Conservation (phyloP, 2,113 vertebrate genomes). For the Capricornis sumatraensis region DNA sequence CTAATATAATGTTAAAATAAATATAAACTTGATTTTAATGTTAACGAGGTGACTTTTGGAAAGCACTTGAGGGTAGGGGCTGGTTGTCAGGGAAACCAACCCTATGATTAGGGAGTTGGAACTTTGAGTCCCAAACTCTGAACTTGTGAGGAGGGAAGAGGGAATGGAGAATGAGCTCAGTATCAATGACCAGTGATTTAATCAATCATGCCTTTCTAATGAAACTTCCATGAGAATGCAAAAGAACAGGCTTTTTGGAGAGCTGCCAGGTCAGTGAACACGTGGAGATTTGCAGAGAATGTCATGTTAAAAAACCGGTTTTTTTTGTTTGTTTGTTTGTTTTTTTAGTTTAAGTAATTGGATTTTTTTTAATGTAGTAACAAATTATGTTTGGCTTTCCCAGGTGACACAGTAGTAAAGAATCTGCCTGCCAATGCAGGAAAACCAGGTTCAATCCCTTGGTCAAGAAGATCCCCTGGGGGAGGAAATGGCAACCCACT, state of each 20-base stretch:
- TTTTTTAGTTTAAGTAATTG: not conserved
- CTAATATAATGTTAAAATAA: slow-evolving; percentile 1
- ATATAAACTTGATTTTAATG: not conserved
- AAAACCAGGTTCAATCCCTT: not conserved
- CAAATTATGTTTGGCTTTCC: not conserved
- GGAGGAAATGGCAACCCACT: not conserved
- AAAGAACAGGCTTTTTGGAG: not conserved
- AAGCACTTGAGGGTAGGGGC: not conserved
- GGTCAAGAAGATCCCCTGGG: not conserved
- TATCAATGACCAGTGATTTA: not conserved
- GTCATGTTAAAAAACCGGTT: not conserved
- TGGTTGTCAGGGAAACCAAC: not conserved
- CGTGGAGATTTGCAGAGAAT: not conserved
- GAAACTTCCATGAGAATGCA: not conserved
- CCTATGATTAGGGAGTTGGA: not conserved
- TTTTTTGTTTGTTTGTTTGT: not conserved
- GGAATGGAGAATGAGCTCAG: not conserved
- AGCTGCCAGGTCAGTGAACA: not conserved
- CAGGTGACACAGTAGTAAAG: not conserved
- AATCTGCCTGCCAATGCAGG: not conserved
- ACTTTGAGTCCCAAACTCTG: not conserved
- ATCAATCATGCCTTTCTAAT: not conserved
- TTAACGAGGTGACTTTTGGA: not conserved
- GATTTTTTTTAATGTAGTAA: not conserved
- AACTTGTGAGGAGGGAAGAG: not conserved